These are phyloP conservation scores for Phortica okadai DNA, from an alignment of 2,888 invertebrate genomes.

Conservation along the genomic window DNA sequence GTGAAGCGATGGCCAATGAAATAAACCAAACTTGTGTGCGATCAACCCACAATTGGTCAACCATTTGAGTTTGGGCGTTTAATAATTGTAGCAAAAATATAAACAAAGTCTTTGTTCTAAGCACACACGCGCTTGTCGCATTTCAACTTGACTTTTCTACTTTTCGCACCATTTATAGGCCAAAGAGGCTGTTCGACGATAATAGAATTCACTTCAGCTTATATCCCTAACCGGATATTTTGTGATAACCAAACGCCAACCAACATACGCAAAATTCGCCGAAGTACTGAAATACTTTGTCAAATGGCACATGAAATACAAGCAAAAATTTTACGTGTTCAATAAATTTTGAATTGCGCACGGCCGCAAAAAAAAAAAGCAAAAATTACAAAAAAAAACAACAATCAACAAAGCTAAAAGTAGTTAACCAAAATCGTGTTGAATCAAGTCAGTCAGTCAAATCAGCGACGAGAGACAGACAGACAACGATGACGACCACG, in stretches of 20 bases:
- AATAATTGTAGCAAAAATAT: not conserved
- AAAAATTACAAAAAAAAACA: not conserved
- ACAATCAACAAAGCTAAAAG: not conserved
- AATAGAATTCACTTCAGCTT: too few relatives aligned
- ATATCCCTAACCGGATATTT: too few relatives aligned
- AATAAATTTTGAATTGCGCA: slow-evolving; percentile 18
- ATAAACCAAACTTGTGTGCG: not conserved
- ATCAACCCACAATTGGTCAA: not conserved
- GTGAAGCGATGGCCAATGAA: slow-evolving; percentile 47
- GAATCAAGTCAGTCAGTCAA: not conserved
- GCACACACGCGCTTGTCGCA: too few relatives aligned
- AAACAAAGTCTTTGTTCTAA: too few relatives aligned
- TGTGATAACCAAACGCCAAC: too few relatives aligned
- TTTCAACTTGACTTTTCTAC: too few relatives aligned
- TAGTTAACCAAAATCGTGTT: not conserved
- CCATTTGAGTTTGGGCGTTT: not conserved
- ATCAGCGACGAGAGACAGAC: too few relatives aligned
- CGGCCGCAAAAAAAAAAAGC: not conserved
- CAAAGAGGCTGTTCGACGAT: too few relatives aligned
- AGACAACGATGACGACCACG: not conserved
- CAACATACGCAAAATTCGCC: too few relatives aligned
- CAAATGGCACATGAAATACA: not conserved
- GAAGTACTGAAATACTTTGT: not conserved
- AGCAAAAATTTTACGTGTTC: not conserved
- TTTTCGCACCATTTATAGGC: too few relatives aligned